Evolutionary conservation across 2,888 invertebrate genomes (phyloP), one percentile per base, ranked within the genome.

Genomic region (Fragum sueziense): DNA sequence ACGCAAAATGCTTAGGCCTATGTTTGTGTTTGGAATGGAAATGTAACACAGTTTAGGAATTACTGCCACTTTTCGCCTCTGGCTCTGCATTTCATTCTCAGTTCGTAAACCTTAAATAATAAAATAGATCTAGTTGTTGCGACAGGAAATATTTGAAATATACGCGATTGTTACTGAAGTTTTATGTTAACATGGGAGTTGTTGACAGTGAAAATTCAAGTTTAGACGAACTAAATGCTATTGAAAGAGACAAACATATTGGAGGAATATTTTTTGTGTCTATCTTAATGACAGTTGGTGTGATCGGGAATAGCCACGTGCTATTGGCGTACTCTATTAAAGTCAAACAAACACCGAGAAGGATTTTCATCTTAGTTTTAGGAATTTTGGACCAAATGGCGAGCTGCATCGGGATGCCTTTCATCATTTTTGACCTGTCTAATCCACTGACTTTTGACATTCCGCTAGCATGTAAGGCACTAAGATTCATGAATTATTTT

Each of bases 291-390:
- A n/a, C 76, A 1, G 17, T 74, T n/a, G 85, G 85, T 22, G 27
- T 80, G 20, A 22, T 82, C 34, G 85, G 85, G n/a, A 85, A 85
- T 52, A 31, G 73, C 0, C 85, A 80, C 41, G 85, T 85, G 14
- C 47, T 85, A 11, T 72, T 72, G 20, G 59, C 79, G 6, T 85
- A 77, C 51, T n/a, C 69, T 2, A 65, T 74, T 25, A 65, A 72
- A n/a, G 76, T 68, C 52, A 80, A 74, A 11, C 33, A 51, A 2
- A 76, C 85, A 27, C 76, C 74, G 52, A 79, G 82, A 9, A 61
- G 82, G 29, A 75, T 77, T 11, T 85, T 78, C 47, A 74, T 82
- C 11, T 34, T 82, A 52, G 74, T 61, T n/a, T 65, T 85, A 11
- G 82, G 76, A 20, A 47, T 70, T 1, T 54, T 85, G 25, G 85